Evolutionary conservation across 2,113 vertebrate genomes (phyloP), one percentile per base, ranked within the genome.

Genomic region (Notarius lentiginosus): DNA sequence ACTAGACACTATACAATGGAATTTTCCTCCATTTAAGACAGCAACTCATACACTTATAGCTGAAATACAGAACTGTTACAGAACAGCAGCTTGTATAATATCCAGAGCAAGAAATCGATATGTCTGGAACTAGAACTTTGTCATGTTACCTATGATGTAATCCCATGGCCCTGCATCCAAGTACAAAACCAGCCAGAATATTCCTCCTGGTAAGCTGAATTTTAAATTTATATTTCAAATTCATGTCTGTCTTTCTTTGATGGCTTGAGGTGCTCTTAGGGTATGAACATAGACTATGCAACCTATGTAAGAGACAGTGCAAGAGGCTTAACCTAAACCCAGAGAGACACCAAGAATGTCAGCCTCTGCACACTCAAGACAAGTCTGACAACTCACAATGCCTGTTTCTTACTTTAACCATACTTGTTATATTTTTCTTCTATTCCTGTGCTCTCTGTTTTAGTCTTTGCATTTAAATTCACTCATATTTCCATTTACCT

Each of bases 281-380:
- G 90, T 86, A 90, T 87, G 86, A 87, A 89, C 84, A 70, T 90
- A 88, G 80, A 88, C 89, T 88, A 87, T 34, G 87, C 72, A 70
- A 84, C 90, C 88, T 85, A 87, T 90, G 85, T 76, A 87, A 89
- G 77, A 53, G 76, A 86, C 51, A 75, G 90, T 30, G 77, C 75
- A 85, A 73, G 79, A 90, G 86, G 85, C 89, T 88, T 88, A 72
- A 86, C 88, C 88, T 87, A 89, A 84, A 88, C 76, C 90, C 85
- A 70, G 30, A 87, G 80, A 82, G 87, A 82, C 73, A 90, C 77
- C 83, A 83, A 90, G 85, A 85, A 84, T 90, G 90, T 91, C 91
- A 58, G 88, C 89, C 89, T 88, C 86, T 90, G 85, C 88, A 87
- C 61, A 30, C 9, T 68, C 73, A 76, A 92, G 83, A 92, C 87